phyloP scores from a whole-genome alignment of 1,140 invertebrate species.

The Drepana arcuata region DNA sequence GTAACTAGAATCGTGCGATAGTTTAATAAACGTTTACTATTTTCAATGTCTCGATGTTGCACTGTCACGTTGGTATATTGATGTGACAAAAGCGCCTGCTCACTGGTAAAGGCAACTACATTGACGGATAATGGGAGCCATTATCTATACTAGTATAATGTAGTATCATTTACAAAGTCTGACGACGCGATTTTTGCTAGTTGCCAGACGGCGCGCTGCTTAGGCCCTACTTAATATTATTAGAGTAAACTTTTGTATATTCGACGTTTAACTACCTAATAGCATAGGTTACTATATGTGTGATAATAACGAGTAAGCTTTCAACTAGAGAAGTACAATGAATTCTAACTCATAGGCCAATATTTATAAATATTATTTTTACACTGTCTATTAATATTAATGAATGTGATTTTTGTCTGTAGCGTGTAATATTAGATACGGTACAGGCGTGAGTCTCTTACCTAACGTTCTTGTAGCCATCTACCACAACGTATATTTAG shows the following conservation, averaged over 20 bases:
- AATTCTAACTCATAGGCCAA: conserved; percentile 62
- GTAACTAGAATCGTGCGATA: too few species aligned
- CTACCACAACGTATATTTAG: too few species aligned
- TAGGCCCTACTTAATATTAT: conserved; percentile 35
- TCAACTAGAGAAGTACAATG: conserved; percentile 66
- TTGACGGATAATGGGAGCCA: too few species aligned
- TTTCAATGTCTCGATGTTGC: too few species aligned
- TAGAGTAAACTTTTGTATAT: conserved; percentile 54
- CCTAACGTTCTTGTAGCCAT: too few species aligned
- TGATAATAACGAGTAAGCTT: conserved; percentile 69
- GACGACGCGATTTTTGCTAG: conserved; percentile 23
- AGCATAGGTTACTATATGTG: conserved; percentile 47
- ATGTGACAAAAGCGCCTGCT: too few species aligned
- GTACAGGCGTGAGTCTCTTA: conserved; percentile 44
- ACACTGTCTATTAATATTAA: conserved; percentile 63
- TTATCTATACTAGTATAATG: too few species aligned
- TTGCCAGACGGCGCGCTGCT: conserved; percentile 13
- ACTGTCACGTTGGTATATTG: too few species aligned
- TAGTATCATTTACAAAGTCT: conserved; percentile 31
- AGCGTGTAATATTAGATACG: conserved; percentile 46
- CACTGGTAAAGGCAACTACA: too few species aligned
- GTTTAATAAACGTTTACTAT: too few species aligned
- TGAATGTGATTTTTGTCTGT: conserved; percentile 62
- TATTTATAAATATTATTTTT: conserved; percentile 69
- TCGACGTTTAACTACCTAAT: conserved; percentile 60